These are phyloP conservation scores for Drosophila jambulina DNA, from an alignment of 1,140 invertebrate species.

Conservation along the genomic window DNA sequence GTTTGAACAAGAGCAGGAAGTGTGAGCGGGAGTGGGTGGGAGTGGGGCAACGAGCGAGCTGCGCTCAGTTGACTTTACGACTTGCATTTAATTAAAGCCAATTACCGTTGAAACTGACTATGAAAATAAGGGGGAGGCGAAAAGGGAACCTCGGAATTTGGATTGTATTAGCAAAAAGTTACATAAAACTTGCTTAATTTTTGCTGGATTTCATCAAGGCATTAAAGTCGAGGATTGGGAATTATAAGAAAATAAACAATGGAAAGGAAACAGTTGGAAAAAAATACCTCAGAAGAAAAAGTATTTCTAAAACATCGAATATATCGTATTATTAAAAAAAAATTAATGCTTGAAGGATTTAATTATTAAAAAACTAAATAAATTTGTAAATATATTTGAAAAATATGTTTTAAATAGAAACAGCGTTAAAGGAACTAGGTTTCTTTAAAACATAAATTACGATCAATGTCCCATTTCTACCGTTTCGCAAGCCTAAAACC, in stretches of 20 bases:
- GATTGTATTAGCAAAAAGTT: constrained; percentile 7
- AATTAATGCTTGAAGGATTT: too few relatives aligned
- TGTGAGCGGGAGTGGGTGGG: not conserved
- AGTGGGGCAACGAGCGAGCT: constrained; percentile 7
- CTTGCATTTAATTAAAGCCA: constrained; percentile 78
- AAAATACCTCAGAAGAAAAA: not conserved
- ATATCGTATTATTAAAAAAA: too few relatives aligned
- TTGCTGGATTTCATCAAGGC: not conserved
- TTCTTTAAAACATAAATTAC: too few relatives aligned
- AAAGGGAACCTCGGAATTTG: not conserved
- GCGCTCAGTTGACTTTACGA: constrained; percentile 72
- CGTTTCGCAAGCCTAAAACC: too few relatives aligned
- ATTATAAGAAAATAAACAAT: not conserved
- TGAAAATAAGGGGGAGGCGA: not conserved
- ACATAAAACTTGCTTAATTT: not conserved
- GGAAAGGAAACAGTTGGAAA: not conserved
- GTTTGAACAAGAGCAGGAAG: constrained; percentile 3
- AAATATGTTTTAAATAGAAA: too few relatives aligned
- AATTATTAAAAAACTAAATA: too few relatives aligned
- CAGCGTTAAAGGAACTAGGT: too few relatives aligned
- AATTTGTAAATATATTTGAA: too few relatives aligned
- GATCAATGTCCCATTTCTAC: too few relatives aligned
- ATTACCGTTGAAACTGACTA: constrained; percentile 49
- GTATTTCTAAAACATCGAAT: not conserved
- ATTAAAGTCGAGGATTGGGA: not conserved